Evolutionary conservation across 2,888 invertebrate genomes (phyloP), one percentile per base, ranked within the genome.

Genomic region (Agonopterix alstromeriana): DNA sequence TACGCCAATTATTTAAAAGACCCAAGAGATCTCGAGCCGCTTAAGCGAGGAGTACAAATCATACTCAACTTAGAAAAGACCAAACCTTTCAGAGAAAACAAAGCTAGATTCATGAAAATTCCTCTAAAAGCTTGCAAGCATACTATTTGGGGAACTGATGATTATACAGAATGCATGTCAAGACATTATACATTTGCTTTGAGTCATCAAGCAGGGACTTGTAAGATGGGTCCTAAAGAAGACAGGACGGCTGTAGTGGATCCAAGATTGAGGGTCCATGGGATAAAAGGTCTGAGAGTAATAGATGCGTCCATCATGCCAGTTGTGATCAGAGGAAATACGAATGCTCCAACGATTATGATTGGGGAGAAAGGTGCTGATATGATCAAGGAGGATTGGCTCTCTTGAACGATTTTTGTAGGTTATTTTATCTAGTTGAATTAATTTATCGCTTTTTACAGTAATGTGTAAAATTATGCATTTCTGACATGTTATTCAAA

Each of bases 271-370:
- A 87, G 84, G 45, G 93, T 95, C 0, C 90, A 93, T 48, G 95
- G 94, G 1, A 50, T 82, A 0, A 47, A 57, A 4, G 77, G 88
- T 1, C 66, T 94, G 0, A 86, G 95, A 47, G 94, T 95, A 0
- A 91, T 92, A 1, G 95, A 95, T 68, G 93, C 94, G 0, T 94
- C 94, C 3, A 92, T 96, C 36, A 96, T 96, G 95, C 96, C 96
- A 0, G 81, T 77, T 0, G 91, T 95, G 27, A 85, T 93, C 0
- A 93, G 94, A 53, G 95, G 94, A 0, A 96, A 96, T 67, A 95
- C 95, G 0, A 95, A 95, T 62, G 96, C 94, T 0, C 93, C 95
- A 0, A 89, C 91, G 0, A 92, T 95, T 7, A 95, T 95, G 95
- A 94, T 95, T 43, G 96, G 92, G 0, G 95, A 95, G 47, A 67